Conservation (phyloP, 2,888 invertebrate genomes). For the Philereme vetulata region DNA sequence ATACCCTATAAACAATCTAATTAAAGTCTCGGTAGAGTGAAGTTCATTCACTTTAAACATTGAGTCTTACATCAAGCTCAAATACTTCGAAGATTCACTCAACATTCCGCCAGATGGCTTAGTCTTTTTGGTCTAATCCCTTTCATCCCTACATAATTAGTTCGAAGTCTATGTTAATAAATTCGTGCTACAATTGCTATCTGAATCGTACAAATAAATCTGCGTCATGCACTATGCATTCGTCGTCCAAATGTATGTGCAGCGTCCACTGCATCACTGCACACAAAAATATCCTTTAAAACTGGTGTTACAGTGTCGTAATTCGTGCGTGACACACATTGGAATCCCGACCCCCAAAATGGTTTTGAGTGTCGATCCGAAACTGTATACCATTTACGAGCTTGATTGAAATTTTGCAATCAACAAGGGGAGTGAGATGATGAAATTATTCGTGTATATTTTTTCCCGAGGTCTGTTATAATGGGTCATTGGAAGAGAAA, state of each 20-base stretch:
- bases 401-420: conserved; percentile 83
- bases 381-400: conserved; percentile 80
- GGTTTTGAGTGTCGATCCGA: conserved; percentile 78
- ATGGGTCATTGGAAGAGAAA: conserved; percentile 73
- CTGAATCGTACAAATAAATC: conserved; percentile 80
- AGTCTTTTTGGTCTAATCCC: conserved; percentile 58
- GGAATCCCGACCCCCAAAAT: conserved; percentile 71
- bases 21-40: conserved; percentile 8
- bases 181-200: conserved; percentile 70
- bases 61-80: conserved; percentile 18
- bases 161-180: conserved; percentile 65
- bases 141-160: conserved; percentile 73
- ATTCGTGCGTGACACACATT: conserved; percentile 41
- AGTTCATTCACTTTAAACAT: conserved; percentile 32
- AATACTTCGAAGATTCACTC: conserved; percentile 34
- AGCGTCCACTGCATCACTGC: conserved; percentile 35
- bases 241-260: conserved; percentile 59
- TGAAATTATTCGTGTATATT: conserved; percentile 82
- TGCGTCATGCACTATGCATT: conserved; percentile 73
- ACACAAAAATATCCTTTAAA: conserved; percentile 48
- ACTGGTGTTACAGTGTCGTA: conserved; percentile 45
- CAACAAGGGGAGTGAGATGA: conserved; percentile 78
- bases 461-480: conserved; percentile 75
- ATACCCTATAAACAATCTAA: not conserved
- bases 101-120: conserved; percentile 58